Percentiles rank a stretch among this genome's conserved stretches.
phyloP scores from a whole-genome alignment of 2,797 vertebrate species.

The Sebastes minor region DNA sequence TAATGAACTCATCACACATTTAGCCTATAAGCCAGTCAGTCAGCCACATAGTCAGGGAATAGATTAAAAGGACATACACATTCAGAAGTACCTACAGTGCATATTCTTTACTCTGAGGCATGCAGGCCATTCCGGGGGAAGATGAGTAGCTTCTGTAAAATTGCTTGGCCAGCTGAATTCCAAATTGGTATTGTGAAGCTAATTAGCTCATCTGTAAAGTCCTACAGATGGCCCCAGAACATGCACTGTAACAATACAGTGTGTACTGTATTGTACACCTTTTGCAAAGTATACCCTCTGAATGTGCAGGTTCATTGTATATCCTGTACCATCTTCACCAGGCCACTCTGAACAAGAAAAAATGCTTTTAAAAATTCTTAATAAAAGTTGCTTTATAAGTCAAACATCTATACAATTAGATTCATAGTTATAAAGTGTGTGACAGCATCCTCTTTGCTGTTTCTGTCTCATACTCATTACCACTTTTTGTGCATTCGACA shows the following conservation, averaged over 20 bases:
- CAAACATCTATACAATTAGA: not conserved
- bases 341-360: not conserved
- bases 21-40: constrained; percentile 27
- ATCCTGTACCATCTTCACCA: not conserved
- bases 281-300: not conserved
- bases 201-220: constrained; percentile 30
- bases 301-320: not conserved
- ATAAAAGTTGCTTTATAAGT: not conserved
- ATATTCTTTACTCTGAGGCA: constrained; percentile 38
- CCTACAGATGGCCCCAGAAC: constrained; percentile 8
- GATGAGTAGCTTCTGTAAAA: constrained; percentile 45
- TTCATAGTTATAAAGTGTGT: not conserved
- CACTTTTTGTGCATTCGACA: not conserved
- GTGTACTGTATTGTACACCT: not conserved
- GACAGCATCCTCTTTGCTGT: not conserved
- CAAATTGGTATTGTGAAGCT: constrained; percentile 31
- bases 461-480: not conserved
- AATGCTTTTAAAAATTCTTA: not conserved
- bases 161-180: constrained; percentile 40
- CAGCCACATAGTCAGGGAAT: not conserved
- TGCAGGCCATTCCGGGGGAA: constrained; percentile 24
- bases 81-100: constrained; percentile 21
- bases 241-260: not conserved
- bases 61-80: constrained; percentile 28
- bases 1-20: constrained; percentile 69